phyloP scores from a whole-genome alignment of 2,797 vertebrate species.

The Spheniscus humboldti region DNA sequence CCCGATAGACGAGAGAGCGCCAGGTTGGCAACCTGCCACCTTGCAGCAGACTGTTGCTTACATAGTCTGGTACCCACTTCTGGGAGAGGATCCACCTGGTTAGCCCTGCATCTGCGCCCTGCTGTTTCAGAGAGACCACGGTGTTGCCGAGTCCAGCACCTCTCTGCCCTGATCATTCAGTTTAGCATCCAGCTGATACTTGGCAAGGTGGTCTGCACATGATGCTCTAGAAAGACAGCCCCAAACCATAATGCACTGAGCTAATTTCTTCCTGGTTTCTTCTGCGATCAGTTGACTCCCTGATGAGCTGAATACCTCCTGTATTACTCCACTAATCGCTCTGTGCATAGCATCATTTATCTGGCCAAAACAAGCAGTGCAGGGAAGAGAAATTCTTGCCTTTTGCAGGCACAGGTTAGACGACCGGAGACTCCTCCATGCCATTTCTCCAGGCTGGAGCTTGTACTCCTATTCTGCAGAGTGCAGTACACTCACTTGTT shows the following conservation, averaged over 20 bases:
- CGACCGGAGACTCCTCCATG: neutral
- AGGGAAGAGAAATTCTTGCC: neutral
- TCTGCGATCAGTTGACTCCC: neutral
- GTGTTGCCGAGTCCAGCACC: neutral
- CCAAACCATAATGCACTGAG: neutral
- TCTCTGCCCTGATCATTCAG: neutral
- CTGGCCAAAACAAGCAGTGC: neutral
- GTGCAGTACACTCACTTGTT: neutral
- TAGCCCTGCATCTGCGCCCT: neutral
- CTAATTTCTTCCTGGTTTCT: neutral
- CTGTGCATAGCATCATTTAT: neutral
- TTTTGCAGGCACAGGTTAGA: neutral
- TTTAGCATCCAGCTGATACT: neutral
- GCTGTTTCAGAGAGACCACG: neutral
- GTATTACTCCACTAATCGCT: neutral
- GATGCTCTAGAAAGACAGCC: neutral
- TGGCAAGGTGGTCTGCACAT: neutral
- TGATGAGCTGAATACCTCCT: neutral
- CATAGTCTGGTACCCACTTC: neutral
- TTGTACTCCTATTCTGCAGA: neutral
- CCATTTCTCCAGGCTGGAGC: neutral
- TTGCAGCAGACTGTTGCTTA: slow-evolving; percentile 18
- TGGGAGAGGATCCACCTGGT: neutral
- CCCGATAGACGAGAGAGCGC: neutral
- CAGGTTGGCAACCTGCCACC: neutral